Evolutionary conservation across 1,140 invertebrate species (phyloP), one percentile per base, ranked within the genome.

Genomic region (Muscidifurax raptorellus): DNA sequence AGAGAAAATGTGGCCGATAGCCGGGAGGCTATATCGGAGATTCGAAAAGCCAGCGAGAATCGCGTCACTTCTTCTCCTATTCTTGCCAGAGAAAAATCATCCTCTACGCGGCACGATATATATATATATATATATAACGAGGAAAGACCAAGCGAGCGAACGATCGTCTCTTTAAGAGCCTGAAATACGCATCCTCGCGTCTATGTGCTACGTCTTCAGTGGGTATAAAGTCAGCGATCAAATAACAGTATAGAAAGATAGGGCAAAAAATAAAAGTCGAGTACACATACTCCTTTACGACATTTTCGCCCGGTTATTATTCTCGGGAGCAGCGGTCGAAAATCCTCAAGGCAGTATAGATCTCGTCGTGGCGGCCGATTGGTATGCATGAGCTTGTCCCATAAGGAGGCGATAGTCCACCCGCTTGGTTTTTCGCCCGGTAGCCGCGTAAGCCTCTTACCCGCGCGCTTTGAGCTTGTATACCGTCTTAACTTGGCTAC

Each of bases 311-410:
- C 52, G 4, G 52, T 59, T 59, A 59, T 59, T 59, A 59, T 59
- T 59, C 52, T 59, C 22, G 52, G 36, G 36, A 40, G 18, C 52
- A n/a, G 15, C 6, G 6, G 18, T 59, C 52, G 52, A 59, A 59
- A 59, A 59, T 59, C 52, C 52, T 22, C 52, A 52, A 1, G 10
- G 30, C 15, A 22, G 69, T 2, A 4, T 32, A n/a, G 71, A 59
- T 59, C 52, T 59, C 32, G 71, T 69, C 13, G 66, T 2, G 0
- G 15, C 13, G 15, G 44, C 10, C 27, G 66, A 69, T 69, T 69
- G 66, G 66, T 69, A 69, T 69, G 66, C 66, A 69, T 69, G 66
- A 69, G 66, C 66, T 28, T 27, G 28, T 30, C 9, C 66, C 18
- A 27, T 30, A 30, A 69, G 66, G 66, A 59, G 52, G 52, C 52